A percentile compares a stretch with the other conserved stretches of the same genome.
phyloP scores from a whole-genome alignment of 2,797 vertebrate genomes.

The Arremon aurantiirostris region DNA sequence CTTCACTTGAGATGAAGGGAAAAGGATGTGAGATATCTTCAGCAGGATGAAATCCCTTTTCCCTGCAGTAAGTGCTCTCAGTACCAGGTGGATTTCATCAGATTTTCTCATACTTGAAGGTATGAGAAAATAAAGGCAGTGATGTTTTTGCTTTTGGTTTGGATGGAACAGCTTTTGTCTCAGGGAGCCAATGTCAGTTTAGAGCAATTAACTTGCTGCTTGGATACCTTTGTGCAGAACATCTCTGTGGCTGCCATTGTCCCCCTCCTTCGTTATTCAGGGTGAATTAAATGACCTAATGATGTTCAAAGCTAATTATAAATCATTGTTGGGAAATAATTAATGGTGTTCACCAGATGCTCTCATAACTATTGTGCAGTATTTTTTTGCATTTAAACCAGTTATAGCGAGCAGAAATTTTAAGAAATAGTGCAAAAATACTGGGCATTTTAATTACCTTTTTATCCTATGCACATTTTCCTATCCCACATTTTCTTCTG shows the following conservation, averaged over 20 bases:
- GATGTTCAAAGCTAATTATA: neutral
- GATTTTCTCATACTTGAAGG: too few relatives aligned
- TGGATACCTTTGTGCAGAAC: neutral
- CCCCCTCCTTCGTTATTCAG: neutral
- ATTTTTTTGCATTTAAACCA: neutral
- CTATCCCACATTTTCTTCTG: neutral
- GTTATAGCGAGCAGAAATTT: fast-evolving
- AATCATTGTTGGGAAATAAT: neutral
- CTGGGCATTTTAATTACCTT: neutral
- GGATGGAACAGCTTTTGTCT: neutral
- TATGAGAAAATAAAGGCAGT: neutral
- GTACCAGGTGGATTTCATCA: neutral
- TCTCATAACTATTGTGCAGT: neutral
- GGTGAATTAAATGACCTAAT: neutral
- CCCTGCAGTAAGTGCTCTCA: neutral
- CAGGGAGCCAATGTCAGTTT: neutral
- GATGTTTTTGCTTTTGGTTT: neutral
- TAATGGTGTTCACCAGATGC: neutral
- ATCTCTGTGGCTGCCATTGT: neutral
- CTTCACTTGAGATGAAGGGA: neutral
- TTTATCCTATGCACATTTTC: neutral
- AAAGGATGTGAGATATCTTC: neutral
- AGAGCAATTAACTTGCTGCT: neutral
- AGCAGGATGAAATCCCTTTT: neutral
- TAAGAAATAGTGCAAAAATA: neutral